A percentile compares a stretch with the other conserved stretches of the same genome.
Evolutionary conservation across 2,888 invertebrate species (phyloP).

Genomic region (Cheilosia pagana): DNA sequence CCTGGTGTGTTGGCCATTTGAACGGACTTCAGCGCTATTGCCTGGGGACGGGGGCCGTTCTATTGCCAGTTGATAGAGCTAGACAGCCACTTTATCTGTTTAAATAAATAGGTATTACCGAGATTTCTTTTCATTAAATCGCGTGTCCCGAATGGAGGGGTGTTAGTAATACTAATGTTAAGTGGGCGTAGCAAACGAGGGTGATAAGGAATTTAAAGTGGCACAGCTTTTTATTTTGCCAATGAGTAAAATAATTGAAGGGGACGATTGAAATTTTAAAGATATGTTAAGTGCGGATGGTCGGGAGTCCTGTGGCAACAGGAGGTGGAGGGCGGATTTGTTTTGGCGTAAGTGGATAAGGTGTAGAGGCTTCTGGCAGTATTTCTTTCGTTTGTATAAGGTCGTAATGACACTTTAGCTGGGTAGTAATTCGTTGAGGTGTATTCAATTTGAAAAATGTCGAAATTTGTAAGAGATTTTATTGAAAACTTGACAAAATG

Average conservation of each 20-base stretch:
- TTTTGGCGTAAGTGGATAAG: not conserved
- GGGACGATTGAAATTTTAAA: slow-evolving; percentile 28
- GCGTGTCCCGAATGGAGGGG: slow-evolving; percentile 18
- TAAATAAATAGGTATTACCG: slow-evolving; percentile 61
- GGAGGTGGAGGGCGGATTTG: not conserved
- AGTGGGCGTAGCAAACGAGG: slow-evolving; percentile 12
- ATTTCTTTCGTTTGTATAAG: too few relatives aligned
- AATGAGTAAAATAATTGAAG: not conserved
- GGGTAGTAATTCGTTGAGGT: too few relatives aligned
- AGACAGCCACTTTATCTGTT: slow-evolving; percentile 62
- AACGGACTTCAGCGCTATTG: slow-evolving; percentile 29
- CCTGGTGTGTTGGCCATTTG: slow-evolving; percentile 18
- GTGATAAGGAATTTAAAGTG: slow-evolving; percentile 27
- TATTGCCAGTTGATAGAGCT: slow-evolving; percentile 46
- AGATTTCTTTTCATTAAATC: slow-evolving; percentile 59
- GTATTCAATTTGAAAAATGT: too few relatives aligned
- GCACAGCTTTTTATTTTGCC: not conserved
- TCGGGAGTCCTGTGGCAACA: not conserved
- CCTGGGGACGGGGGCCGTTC: slow-evolving; percentile 8
- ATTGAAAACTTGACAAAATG: too few relatives aligned
- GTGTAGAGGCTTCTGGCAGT: too few relatives aligned
- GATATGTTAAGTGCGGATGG: not conserved
- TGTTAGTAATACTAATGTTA: slow-evolving; percentile 35
- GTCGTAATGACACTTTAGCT: too few relatives aligned
- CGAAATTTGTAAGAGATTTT: too few relatives aligned